phyloP scores from a whole-genome alignment of 1,140 invertebrate genomes.

The Branchinecta lynchi region DNA sequence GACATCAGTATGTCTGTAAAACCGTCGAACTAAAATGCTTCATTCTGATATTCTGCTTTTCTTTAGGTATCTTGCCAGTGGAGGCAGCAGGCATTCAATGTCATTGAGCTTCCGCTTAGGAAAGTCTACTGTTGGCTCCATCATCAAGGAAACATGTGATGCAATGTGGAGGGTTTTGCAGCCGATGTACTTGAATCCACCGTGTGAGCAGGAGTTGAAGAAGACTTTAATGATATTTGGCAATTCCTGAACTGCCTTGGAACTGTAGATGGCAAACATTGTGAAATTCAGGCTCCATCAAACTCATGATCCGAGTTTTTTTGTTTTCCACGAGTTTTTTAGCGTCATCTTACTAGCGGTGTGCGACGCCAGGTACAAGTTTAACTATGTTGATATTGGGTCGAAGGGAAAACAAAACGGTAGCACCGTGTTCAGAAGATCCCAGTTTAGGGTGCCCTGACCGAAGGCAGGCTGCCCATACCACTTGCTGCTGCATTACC shows the following conservation, averaged over 20 bases:
- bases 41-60: neutral
- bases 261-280: constrained; percentile 37
- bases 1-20: too few species aligned
- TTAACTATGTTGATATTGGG: constrained; percentile 34
- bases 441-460: constrained; percentile 28
- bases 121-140: neutral
- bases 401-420: constrained; percentile 31
- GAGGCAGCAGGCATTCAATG: neutral
- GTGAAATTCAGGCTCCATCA: constrained; percentile 32
- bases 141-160: neutral
- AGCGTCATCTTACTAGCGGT: constrained; percentile 36
- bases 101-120: neutral
- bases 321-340: constrained; percentile 37
- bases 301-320: constrained; percentile 33
- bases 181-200: neutral
- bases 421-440: constrained; percentile 29
- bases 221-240: constrained; percentile 20
- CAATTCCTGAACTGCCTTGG: constrained; percentile 32
- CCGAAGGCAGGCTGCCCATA: constrained; percentile 22
- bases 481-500: constrained; percentile 23
- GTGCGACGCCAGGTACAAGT: constrained; percentile 34
- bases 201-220: neutral
- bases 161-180: constrained; percentile 7
- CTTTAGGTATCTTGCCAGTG: neutral
- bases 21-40: too few species aligned